Evolutionary conservation across 1,140 invertebrate genomes (phyloP).

Genomic region (Polypedilum pembai): DNA sequence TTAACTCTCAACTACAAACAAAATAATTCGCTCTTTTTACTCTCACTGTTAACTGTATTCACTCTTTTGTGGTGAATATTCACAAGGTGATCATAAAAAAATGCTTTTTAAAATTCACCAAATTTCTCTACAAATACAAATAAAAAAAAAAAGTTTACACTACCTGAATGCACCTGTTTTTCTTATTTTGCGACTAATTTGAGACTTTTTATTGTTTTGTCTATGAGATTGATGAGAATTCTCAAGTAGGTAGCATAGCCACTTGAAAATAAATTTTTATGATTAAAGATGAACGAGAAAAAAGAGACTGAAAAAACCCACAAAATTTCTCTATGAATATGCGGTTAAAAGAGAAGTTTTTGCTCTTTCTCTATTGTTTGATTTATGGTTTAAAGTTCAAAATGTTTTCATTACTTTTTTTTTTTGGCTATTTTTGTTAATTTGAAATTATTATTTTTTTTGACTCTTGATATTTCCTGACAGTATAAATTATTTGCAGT

Average conservation of each 20-base stretch:
- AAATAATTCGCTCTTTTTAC: too few species aligned
- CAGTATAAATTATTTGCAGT: too few species aligned
- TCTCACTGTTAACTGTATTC: too few species aligned
- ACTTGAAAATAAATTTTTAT: neutral
- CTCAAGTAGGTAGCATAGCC: neutral
- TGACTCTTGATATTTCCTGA: too few species aligned
- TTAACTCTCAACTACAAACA: too few species aligned
- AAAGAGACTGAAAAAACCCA: neutral
- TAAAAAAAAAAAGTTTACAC: neutral
- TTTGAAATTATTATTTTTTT: too few species aligned
- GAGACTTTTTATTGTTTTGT: neutral
- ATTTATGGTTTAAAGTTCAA: too few species aligned
- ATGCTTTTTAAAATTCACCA: too few species aligned
- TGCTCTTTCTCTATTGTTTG: too few species aligned
- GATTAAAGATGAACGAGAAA: neutral
- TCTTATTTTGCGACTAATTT: neutral
- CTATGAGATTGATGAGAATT: neutral
- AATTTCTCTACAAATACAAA: too few species aligned
- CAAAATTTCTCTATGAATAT: neutral
- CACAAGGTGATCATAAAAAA: neutral
- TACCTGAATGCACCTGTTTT: constrained; percentile 16
- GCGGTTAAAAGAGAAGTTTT: neutral
- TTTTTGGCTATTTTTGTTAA: too few species aligned
- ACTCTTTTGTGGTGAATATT: neutral
- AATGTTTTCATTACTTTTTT: too few species aligned